These are phyloP conservation scores for Tenthredo mesomela DNA, from an alignment of 2,888 invertebrate species.

Conservation along the genomic window DNA sequence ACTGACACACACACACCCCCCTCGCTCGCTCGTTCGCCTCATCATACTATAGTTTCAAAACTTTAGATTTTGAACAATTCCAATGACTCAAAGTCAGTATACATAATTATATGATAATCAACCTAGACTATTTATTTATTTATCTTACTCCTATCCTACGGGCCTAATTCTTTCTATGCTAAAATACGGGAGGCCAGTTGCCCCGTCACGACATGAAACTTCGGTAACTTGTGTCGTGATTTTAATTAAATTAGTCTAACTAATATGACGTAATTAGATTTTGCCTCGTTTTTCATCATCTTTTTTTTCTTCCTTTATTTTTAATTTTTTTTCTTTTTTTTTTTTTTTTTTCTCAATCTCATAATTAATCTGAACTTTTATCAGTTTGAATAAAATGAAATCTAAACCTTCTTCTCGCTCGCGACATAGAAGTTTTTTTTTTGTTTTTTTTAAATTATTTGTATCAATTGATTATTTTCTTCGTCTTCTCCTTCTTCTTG, in stretches of 20 bases:
- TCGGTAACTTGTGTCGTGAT: not conserved
- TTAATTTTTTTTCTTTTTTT: not conserved
- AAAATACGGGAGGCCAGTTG: slow-evolving; percentile 46
- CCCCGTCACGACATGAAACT: slow-evolving; percentile 13
- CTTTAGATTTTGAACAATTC: slow-evolving; percentile 27
- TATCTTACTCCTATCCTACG: slow-evolving; percentile 32
- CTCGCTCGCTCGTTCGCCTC: not conserved
- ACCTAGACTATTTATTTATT: slow-evolving; percentile 8
- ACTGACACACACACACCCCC: slow-evolving; percentile 27
- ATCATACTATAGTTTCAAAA: not conserved
- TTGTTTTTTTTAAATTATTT: not conserved
- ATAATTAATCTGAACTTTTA: not conserved
- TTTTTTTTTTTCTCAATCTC: not conserved
- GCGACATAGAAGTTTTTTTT: not conserved
- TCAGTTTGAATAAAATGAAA: not conserved
- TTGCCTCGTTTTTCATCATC: not conserved
- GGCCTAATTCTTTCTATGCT: slow-evolving; percentile 27
- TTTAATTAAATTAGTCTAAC: slow-evolving; percentile 20
- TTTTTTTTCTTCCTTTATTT: not conserved
- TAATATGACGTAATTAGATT: slow-evolving; percentile 19
- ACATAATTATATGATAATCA: slow-evolving; percentile 32
- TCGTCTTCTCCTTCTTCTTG: too few relatives aligned
- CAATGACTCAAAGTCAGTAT: slow-evolving; percentile 9
- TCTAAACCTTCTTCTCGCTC: not conserved
- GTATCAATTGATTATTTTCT: not conserved